Conservation (phyloP, 2,113 vertebrate species). For the Corythaeola cristata region DNA sequence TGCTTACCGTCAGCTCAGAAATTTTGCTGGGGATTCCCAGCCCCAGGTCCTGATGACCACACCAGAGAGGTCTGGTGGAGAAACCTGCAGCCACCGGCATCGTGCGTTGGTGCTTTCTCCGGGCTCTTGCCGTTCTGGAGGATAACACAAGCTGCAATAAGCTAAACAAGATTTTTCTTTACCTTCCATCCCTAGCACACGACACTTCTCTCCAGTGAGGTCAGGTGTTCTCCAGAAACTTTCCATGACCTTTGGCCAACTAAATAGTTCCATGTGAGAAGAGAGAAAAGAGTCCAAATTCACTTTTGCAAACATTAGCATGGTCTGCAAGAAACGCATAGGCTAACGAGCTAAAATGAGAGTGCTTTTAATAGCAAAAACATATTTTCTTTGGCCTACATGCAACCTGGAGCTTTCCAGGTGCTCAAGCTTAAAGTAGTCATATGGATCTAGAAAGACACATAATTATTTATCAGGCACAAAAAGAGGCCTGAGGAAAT, state of each 20-base stretch:
- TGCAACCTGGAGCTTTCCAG: background rate
- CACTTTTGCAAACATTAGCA: background rate
- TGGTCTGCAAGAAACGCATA: background rate
- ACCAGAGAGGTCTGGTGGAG: background rate
- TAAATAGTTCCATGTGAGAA: background rate
- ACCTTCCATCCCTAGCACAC: background rate
- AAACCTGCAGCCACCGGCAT: background rate
- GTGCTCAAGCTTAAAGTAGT: background rate
- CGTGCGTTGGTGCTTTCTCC: accelerated
- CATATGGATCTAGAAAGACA: background rate
- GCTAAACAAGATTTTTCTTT: background rate
- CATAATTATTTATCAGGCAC: background rate
- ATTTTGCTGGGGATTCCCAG: background rate
- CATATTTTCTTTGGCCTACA: conserved; percentile 28
- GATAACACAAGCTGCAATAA: background rate
- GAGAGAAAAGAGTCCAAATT: background rate
- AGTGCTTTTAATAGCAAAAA: conserved; percentile 17
- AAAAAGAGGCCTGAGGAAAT: conserved; percentile 16
- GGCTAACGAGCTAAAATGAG: background rate
- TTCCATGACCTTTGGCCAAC: background rate
- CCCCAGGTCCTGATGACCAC: background rate
- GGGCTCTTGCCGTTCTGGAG: background rate
- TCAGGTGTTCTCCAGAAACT: background rate
- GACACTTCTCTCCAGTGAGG: background rate
- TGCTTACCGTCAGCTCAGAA: background rate